phyloP scores from a whole-genome alignment of 2,113 vertebrate species.

The Carettochelys insculpta region DNA sequence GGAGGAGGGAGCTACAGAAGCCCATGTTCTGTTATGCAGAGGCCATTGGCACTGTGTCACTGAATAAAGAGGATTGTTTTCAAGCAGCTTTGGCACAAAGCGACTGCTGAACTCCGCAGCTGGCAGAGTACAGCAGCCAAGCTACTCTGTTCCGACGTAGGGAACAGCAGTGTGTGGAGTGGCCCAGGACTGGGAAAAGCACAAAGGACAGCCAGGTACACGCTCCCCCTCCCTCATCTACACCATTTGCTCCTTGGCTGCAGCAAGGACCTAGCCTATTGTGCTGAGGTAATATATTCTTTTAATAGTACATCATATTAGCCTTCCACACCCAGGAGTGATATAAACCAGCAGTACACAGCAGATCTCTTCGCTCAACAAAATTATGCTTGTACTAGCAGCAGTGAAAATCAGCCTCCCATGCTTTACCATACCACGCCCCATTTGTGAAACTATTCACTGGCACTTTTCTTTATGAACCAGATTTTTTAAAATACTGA shows the following conservation, averaged over 20 bases:
- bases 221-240: not conserved
- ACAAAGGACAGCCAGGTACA: not conserved
- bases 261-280: not conserved
- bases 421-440: conserved; percentile 52
- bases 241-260: not conserved
- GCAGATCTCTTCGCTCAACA: conserved; percentile 60
- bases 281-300: conserved; percentile 25
- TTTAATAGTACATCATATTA: conserved; percentile 41
- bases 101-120: not conserved
- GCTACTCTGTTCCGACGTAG: not conserved
- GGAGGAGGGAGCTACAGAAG: not conserved
- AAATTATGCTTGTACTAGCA: conserved; percentile 65
- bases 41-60: not conserved
- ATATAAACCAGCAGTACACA: conserved; percentile 33
- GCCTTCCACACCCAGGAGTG: conserved; percentile 41
- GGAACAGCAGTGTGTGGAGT: not conserved
- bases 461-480: conserved; percentile 69
- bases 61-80: not conserved
- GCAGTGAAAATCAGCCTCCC: conserved; percentile 57
- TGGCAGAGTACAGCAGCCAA: not conserved
- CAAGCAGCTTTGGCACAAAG: not conserved
- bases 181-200: not conserved
- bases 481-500: conserved; percentile 58
- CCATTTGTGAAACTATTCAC: conserved; percentile 69
- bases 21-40: not conserved